These are phyloP conservation scores for Ariopsis seemanni DNA, from an alignment of 2,113 vertebrate species.

Conservation along the genomic window DNA sequence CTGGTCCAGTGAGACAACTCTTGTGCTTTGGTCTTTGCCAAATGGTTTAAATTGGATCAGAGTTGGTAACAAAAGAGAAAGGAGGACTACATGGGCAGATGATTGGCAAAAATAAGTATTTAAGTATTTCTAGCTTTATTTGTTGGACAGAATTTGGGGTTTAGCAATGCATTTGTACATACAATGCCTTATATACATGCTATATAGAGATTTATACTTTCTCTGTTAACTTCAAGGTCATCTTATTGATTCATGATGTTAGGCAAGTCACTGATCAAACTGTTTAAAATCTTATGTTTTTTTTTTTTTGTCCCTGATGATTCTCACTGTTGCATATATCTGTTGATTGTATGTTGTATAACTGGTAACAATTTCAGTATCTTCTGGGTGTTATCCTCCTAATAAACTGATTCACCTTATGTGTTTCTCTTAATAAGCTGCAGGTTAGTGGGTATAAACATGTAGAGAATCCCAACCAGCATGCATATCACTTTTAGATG, in stretches of 20 bases:
- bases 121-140: constrained; percentile 4
- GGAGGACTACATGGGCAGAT: constrained; percentile 20
- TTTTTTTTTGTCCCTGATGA: background rate
- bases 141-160: background rate
- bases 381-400: constrained; percentile 21
- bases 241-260: constrained; percentile 66
- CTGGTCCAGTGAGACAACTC: constrained; percentile 20
- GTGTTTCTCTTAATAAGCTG: constrained; percentile 40
- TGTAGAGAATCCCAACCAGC: constrained; percentile 40
- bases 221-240: constrained; percentile 71
- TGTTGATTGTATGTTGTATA: constrained; percentile 17
- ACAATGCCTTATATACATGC: constrained; percentile 47
- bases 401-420: constrained; percentile 36
- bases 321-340: constrained; percentile 24
- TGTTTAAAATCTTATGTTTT: background rate
- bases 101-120: constrained; percentile 1
- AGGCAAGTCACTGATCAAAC: constrained; percentile 46
- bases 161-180: background rate
- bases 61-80: constrained; percentile 52
- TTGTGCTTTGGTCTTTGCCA: constrained; percentile 47
- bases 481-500: constrained; percentile 54
- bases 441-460: constrained; percentile 52
- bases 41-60: constrained; percentile 68
- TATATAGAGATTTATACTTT: constrained; percentile 66
- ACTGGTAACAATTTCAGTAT: constrained; percentile 8